Base-by-base conservation (phyloP, 2,113 vertebrate genomes). In the Grallaria varia region DNA sequence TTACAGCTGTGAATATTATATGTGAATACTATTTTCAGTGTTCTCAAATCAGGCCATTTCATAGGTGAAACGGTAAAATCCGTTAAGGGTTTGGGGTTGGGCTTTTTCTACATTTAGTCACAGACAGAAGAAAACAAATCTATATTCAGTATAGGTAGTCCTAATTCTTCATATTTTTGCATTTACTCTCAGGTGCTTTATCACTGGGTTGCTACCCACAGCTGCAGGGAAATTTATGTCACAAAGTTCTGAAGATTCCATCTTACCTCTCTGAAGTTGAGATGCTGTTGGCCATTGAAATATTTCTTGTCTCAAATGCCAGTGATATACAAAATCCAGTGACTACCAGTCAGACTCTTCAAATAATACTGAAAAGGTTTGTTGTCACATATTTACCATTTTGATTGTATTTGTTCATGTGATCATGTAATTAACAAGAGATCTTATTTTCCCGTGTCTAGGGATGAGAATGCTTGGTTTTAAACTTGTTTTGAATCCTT, bases 311-410 rank as follows among this genome's bases (percentile, higher is more conserved):
- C 56, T 97, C 98, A 94, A 99, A 99, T 67, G 98, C 98, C 33
- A 97, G 97, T 19, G 95, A 55, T 87, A 98, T 99, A 95, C 97
- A 98, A 50, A 97, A 95, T 69, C 93, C 94, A 21, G 81, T 96
- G 49, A 95, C 97, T 47, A 40, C 87, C 76, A 74, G 74, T 39
- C 94, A 96, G 42, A 95, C 83, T 55, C 98, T 99, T 83, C 98
- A 98, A 67, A 98, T 99, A 95, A 98, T 98, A 77, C 98, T 99
- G 22, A 99, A 98, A 98, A 99, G 99, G 99, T 99, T 97, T 44
- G 98, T 98, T 87, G 45, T 66, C 45, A 47, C 27, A 71, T 80
- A 22, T 6, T 5, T 74, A 60, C 49, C 11, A 13, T 58, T 95
- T 84, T 76, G 16, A 37, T 55, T 42, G 31, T 79, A 40, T 72